Base-by-base conservation (phyloP, 2,113 vertebrate genomes). In the Passer montanus region DNA sequence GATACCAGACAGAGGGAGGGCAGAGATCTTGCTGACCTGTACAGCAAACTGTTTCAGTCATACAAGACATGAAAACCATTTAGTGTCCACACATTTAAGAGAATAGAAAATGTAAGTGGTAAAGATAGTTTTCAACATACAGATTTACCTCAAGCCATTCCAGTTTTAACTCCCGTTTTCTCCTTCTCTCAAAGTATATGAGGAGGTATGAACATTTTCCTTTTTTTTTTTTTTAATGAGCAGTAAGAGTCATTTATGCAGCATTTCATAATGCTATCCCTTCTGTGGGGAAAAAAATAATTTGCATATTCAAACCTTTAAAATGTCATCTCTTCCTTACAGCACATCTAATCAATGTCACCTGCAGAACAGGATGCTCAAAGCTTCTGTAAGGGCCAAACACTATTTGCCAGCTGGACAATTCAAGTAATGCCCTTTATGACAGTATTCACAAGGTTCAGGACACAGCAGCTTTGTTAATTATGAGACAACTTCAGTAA, bases 321-420 rank as follows among this genome's bases (percentile, higher is more conserved):
- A 97, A 97, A 95, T 96, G 93, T 95, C 94, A 96, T 95, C 94
- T 89, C 28, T 89, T 92, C 66, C 70, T 89, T 89, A n/a, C 84
- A 94, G 85, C 53, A 72, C 22, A 60, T 94, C 78, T 63, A 81
- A 92, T 91, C 93, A 90, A 58, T 77, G 82, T 90, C 84, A 95
- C 90, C 69, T 76, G 63, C 73, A 92, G 67, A 95, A 87, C 58
- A 84, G 56, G 78, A 91, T 68, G 73, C 62, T 67, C 59, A 53
- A 92, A 73, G 69, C 74, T 86, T 47, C 84, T 92, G 52, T 74
- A 94, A 53, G 90, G 35, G 37, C 41, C 79, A 96, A 63, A 93
- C 15, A 70, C 74, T 63, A n/a, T 73, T 83, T 87, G 56, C 67
- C 90, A 96, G 52, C 60, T 96, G 88, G 91, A 84, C 56, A 89